Conservation (phyloP, 2,888 invertebrate genomes). For the Cantharis rufa region DNA sequence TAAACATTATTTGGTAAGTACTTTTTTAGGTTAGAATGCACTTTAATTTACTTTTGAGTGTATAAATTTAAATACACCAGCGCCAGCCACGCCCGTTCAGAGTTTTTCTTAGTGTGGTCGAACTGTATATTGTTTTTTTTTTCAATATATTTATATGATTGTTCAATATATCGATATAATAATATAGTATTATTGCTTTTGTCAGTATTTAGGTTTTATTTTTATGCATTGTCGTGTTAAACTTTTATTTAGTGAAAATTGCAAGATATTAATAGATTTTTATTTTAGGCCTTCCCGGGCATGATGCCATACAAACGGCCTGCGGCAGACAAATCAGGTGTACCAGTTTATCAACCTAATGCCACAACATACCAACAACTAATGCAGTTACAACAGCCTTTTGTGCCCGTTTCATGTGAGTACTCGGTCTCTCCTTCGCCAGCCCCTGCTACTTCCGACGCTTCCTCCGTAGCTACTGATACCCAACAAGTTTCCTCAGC, state of each 20-base stretch:
- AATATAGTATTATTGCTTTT: too few species aligned
- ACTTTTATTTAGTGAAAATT: neutral
- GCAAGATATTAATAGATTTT: neutral
- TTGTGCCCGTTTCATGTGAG: slow-evolving; percentile 99
- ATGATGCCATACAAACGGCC: slow-evolving; percentile 96
- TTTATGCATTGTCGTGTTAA: too few species aligned
- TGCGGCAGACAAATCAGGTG: slow-evolving; percentile 93
- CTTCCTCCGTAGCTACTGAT: slow-evolving; percentile 45
- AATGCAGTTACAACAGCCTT: slow-evolving; percentile 93
- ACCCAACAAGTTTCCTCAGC: slow-evolving; percentile 40
- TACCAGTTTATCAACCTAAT: slow-evolving; percentile 93
- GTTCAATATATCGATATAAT: too few species aligned
- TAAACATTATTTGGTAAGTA: too few species aligned
- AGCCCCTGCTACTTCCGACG: slow-evolving; percentile 45
- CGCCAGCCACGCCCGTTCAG: too few species aligned
- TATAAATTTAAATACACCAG: too few species aligned
- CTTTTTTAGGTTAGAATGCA: too few species aligned
- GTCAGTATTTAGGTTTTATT: too few species aligned
- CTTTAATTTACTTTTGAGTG: too few species aligned
- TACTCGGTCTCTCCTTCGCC: slow-evolving; percentile 75
- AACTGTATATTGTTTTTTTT: too few species aligned
- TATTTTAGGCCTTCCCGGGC: slow-evolving; percentile 83
- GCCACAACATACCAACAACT: slow-evolving; percentile 91
- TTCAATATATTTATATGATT: too few species aligned
- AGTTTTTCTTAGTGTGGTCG: too few species aligned